Evolutionary conservation across 2,113 vertebrate species (phyloP).

Genomic region (Haliaeetus leucogaster): DNA sequence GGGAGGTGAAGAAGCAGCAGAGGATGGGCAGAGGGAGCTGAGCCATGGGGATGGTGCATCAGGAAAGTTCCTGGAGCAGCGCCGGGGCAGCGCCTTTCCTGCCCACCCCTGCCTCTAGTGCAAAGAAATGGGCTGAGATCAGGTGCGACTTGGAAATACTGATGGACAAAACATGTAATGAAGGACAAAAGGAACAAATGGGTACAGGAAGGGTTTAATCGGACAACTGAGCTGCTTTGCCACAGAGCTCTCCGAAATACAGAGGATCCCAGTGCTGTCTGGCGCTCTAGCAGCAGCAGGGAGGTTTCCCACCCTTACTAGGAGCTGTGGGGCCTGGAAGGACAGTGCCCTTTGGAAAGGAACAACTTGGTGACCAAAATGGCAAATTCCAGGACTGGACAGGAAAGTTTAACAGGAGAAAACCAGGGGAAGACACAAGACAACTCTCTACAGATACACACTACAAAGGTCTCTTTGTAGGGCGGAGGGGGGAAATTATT

Average conservation of each 20-base stretch:
- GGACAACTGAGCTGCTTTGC: background rate
- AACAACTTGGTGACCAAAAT: background rate
- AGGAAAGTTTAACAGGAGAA: background rate
- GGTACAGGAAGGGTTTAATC: background rate
- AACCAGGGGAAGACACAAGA: background rate
- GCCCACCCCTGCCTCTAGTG: background rate
- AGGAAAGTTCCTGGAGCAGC: background rate
- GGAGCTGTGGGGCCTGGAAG: background rate
- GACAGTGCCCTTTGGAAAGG: background rate
- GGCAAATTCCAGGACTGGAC: background rate
- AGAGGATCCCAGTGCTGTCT: accelerated
- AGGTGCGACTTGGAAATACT: background rate
- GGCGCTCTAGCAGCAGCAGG: background rate
- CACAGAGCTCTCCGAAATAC: accelerated
- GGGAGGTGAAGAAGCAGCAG: background rate
- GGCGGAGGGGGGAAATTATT: background rate
- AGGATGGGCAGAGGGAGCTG: background rate
- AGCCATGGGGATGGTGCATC: accelerated
- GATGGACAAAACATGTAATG: background rate
- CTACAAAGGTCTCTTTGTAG: background rate
- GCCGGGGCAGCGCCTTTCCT: background rate
- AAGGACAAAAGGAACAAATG: background rate
- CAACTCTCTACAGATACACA: background rate
- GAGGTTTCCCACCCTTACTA: background rate
- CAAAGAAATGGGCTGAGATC: background rate